Percentiles rank a stretch among this genome's conserved stretches.
phyloP scores from a whole-genome alignment of 2,797 vertebrate species.

The Periophthalmus magnuspinnatus region DNA sequence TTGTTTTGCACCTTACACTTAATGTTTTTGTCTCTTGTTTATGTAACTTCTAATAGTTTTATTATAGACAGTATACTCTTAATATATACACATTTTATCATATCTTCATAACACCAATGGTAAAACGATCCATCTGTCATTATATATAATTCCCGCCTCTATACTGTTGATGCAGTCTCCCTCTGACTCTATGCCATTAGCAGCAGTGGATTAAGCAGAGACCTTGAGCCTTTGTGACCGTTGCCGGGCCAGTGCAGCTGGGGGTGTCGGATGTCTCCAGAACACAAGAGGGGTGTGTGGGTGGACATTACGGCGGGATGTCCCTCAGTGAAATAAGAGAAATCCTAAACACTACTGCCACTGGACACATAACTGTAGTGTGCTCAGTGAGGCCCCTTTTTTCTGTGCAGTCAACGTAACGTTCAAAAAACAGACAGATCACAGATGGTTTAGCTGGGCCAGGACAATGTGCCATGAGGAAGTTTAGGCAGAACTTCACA shows the following conservation, averaged over 20 bases:
- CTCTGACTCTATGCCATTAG: conserved; percentile 6
- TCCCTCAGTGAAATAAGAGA: conserved; percentile 64
- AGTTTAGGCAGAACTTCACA: neutral
- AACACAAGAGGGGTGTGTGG: conserved; percentile 14
- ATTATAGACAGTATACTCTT: too few relatives aligned
- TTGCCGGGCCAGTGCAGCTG: conserved; percentile 70
- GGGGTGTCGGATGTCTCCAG: conserved; percentile 66
- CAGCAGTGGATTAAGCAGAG: conserved; percentile 29
- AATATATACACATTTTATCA: too few relatives aligned
- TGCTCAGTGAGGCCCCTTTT: conserved; percentile 24
- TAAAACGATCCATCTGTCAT: neutral
- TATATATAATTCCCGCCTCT: neutral
- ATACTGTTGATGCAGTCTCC: neutral
- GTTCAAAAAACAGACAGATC: conserved; percentile 4
- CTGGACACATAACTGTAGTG: conserved; percentile 27
- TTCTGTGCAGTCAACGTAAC: conserved; percentile 34
- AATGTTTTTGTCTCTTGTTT: too few relatives aligned
- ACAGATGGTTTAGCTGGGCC: neutral
- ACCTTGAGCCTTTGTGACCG: conserved; percentile 61
- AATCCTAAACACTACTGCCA: conserved; percentile 27
- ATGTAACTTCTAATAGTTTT: too few relatives aligned
- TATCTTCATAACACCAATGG: neutral
- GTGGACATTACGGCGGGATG: conserved; percentile 37
- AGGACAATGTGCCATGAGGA: neutral
- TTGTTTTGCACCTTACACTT: too few relatives aligned